Base-by-base conservation (phyloP, 53 echinoderm and acorn worm genomes). In the Holothuria leucospilota region DNA sequence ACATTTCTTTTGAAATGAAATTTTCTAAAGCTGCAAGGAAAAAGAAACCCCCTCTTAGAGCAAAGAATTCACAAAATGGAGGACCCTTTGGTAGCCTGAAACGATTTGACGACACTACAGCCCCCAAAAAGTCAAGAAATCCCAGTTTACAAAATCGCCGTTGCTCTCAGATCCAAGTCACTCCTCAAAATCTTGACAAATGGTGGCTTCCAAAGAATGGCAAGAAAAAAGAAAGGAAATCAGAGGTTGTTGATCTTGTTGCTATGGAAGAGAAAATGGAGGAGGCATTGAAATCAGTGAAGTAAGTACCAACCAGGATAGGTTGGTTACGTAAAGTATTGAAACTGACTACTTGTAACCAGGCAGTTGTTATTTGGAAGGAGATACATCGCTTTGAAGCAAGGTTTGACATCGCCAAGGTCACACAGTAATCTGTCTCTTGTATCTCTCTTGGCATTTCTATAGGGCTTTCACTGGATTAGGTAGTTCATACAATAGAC, bases 171-270 rank as follows among this genome's bases (percentile, higher is more conserved):
- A 34, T 80, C 25, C 29, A 60, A 38, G 80, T 80, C 34, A 80
- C 80, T 26, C 80, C 80, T 30, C 26, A 80, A 16, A 80, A 59
- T 29, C 38, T 23, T 15, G 61, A 60, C 27, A 59, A 27, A 20
- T 80, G 80, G 80, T 80, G 80, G 80, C 51, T 60, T 56, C 56
- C 56, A 20, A 80, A 25, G 18, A 28, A 80, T 29, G 27, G 23
- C 9, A 59, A 80, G 38, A 80, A 80, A 20, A 29, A 80, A 11
- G 61, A n/a, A 29, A 67, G 15, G 67, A 67, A 67, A 13, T 29
- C 38, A 61, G 80, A 80, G 61, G 80, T 80, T 8, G 20, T 80
- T 16, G 80, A 80, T 56, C 61, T 59, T 80, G 80, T 61, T 27
- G 60, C 61, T 25, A 80, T 59, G 34, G 80, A 80, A 7, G 80